A percentile compares a stretch with the other conserved stretches of the same genome.
These are phyloP conservation scores for Aphidius colemani DNA, from an alignment of 2,888 invertebrate genomes.

Conservation along the genomic window DNA sequence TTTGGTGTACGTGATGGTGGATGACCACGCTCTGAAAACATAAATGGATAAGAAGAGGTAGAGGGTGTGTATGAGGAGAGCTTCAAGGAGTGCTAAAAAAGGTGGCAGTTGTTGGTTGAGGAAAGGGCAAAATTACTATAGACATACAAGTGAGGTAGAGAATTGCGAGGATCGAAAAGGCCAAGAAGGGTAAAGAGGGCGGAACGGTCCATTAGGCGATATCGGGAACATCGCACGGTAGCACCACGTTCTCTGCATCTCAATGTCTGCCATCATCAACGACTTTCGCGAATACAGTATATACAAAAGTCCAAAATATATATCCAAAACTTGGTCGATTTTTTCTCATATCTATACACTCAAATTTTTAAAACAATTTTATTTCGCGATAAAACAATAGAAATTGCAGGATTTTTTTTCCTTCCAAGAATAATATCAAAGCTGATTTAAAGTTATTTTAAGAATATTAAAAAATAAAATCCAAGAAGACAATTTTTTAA, in stretches of 20 bases:
- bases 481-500: background rate
- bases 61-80: constrained; percentile 31
- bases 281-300: constrained; percentile 39
- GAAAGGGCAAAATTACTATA: constrained; percentile 1
- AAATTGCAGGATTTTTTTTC: background rate
- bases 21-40: constrained; percentile 31
- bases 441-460: background rate
- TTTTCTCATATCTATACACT: background rate
- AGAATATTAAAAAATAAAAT: background rate
- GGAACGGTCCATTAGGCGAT: constrained; percentile 60
- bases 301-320: constrained; percentile 37
- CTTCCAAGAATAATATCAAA: background rate
- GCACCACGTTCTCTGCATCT: constrained; percentile 60
- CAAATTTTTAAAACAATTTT: background rate
- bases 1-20: constrained; percentile 28
- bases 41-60: constrained; percentile 28
- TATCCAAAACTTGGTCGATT: background rate
- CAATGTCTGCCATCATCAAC: constrained; percentile 48
- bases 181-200: constrained; percentile 50
- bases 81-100: constrained; percentile 35
- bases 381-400: background rate
- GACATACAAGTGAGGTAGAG: constrained; percentile 35
- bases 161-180: constrained; percentile 34
- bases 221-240: constrained; percentile 61
- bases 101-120: constrained; percentile 40